Evolutionary conservation across 1,140 invertebrate species (phyloP).

Genomic region (Papilio dardanus): DNA sequence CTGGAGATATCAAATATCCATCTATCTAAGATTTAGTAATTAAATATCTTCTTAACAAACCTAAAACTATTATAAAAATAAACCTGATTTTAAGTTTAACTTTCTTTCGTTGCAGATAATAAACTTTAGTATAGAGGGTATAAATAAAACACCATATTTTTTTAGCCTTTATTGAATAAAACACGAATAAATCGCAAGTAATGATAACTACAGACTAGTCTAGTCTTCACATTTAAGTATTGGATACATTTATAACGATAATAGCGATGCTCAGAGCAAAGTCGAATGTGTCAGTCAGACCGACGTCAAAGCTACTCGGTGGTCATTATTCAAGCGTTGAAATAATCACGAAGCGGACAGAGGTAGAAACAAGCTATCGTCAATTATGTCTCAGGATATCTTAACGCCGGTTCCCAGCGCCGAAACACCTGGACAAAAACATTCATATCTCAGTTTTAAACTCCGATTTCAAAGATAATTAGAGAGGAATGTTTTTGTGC

Average conservation of each 20-base stretch:
- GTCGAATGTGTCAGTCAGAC: slow-evolving; percentile 22
- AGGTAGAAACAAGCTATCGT: slow-evolving; percentile 4
- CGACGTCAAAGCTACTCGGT: slow-evolving; percentile 29
- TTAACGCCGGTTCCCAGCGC: neutral
- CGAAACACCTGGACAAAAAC: too few species aligned
- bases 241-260: slow-evolving; percentile 15
- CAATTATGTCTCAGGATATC: neutral
- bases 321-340: slow-evolving; percentile 12
- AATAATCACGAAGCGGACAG: slow-evolving; percentile 5
- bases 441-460: too few species aligned
- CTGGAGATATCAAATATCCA: too few species aligned
- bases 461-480: too few species aligned
- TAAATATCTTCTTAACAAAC: too few species aligned
- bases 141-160: slow-evolving; percentile 26
- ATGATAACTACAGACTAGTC: slow-evolving; percentile 36
- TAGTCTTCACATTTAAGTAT: slow-evolving; percentile 20
- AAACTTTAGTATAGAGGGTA: too few species aligned
- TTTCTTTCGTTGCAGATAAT: too few species aligned
- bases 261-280: slow-evolving; percentile 26
- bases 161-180: slow-evolving; percentile 40
- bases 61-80: too few species aligned
- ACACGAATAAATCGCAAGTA: slow-evolving; percentile 35
- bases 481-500: too few species aligned
- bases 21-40: too few species aligned
- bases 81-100: too few species aligned